phyloP scores from a whole-genome alignment of 2,113 vertebrate species.

The Halcyon senegalensis region DNA sequence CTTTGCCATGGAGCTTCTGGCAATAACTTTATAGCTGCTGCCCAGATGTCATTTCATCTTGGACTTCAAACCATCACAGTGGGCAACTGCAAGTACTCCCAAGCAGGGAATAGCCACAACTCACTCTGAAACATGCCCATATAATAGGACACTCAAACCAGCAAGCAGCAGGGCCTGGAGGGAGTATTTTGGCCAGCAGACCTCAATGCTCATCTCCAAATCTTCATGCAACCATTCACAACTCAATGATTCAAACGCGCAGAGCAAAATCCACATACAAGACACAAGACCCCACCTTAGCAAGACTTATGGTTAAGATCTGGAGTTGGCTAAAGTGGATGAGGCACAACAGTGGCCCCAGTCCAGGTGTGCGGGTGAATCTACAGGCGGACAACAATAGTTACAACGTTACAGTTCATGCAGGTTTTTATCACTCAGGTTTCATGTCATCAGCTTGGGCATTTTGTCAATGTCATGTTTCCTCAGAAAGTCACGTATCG shows the following conservation, averaged over 20 bases:
- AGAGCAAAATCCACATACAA: background rate
- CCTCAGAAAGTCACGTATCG: background rate
- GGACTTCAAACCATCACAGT: background rate
- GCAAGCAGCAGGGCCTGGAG: background rate
- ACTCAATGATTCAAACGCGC: background rate
- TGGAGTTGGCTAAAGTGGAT: background rate
- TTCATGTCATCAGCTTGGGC: background rate
- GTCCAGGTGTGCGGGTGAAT: background rate
- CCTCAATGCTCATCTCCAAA: background rate
- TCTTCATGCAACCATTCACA: background rate
- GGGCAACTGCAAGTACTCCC: background rate
- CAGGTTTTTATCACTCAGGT: background rate
- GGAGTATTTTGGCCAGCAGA: background rate
- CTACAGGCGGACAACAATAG: background rate
- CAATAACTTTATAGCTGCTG: background rate
- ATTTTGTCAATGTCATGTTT: background rate
- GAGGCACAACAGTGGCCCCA: background rate
- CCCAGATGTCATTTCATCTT: background rate
- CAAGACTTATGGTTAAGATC: too few species aligned
- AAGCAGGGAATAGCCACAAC: background rate
- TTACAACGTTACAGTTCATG: background rate
- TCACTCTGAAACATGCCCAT: rapidly evolving
- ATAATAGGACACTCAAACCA: background rate
- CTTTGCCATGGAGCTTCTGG: rapidly evolving
- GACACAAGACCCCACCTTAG: rapidly evolving